Base-by-base conservation (phyloP, 2,113 vertebrate species). In the Daphoenositta chrysoptera region DNA sequence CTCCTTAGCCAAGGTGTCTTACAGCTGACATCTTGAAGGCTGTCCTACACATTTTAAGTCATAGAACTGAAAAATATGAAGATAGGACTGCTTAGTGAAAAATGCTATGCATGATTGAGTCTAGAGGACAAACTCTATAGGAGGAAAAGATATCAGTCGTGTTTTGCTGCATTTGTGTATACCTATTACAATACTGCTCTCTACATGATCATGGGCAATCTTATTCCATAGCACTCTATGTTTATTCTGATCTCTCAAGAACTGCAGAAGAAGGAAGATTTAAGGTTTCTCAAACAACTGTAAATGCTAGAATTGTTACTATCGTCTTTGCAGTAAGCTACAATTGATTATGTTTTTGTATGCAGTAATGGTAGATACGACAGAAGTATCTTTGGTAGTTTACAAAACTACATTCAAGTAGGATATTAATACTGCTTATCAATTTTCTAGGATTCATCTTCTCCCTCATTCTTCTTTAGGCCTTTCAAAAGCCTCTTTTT, bases 401-500 rank as follows among this genome's bases (percentile, higher is more conserved):
- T 53, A 50, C 11, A 70, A 69, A 88, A 33, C 50, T 44, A 50
- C 5, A 15, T 75, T 81, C 23, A 40, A 71, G 22, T 19, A 68
- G 21, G 7, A 48, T 37, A 35, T 80, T 89, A 70, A 86, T 73
- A 63, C 6, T 27, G 23, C 28, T 61, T 63, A 77, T 63, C 30
- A 17, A 8, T 93, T 83, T 71, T 72, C 71, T 69, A 26, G 39
- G 50, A 83, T 63, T 90, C 7, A 1, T 63, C 37, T 83, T 86
- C 51, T 61, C 7, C 27, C 30, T 69, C 28, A 22, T 61, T 93
- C 39, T 65, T 79, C 72, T 93, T 87, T 58, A 61, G 90, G 54
- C 39, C 63, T 65, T 69, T 44, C 53, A 77, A 93, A 93, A 93
- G 26, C 64, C 44, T 92, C 57, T 77, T 92, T 90, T 87, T 95